Percentiles rank a stretch among this genome's conserved stretches.
These are phyloP conservation scores for Cantharis rufa DNA, from an alignment of 2,888 invertebrate genomes.

Conservation along the genomic window DNA sequence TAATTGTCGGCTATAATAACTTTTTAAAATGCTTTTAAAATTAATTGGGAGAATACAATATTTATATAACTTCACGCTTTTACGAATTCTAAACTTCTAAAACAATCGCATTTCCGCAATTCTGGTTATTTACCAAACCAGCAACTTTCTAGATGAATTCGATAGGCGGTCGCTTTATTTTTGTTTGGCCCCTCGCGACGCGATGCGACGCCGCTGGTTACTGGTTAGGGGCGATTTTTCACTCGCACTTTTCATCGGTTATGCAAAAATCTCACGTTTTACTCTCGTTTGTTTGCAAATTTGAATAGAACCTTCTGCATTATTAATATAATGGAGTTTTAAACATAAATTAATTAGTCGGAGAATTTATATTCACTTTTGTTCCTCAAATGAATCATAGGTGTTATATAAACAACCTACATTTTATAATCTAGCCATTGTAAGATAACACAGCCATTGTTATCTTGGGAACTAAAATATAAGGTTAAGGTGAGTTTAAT, in stretches of 20 bases:
- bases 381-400: conserved; percentile 36
- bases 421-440: conserved; percentile 34
- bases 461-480: conserved; percentile 50
- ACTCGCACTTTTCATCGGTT: not conserved
- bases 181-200: not conserved
- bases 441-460: conserved; percentile 46
- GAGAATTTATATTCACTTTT: conserved; percentile 32
- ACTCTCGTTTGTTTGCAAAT: not conserved
- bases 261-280: not conserved
- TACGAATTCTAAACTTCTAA: conserved; percentile 24
- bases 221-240: not conserved
- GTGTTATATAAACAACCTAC: conserved; percentile 41
- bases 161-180: not conserved
- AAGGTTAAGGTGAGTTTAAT: conserved; percentile 50
- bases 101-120: conserved; percentile 30
- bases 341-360: not conserved
- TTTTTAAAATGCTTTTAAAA: conserved; percentile 18
- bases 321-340: not conserved
- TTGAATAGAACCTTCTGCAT: not conserved
- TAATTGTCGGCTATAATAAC: conserved; percentile 12
- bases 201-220: not conserved
- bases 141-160: conserved; percentile 4
- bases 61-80: conserved; percentile 33
- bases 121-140: not conserved
- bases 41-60: conserved; percentile 22